These are phyloP conservation scores for Lasiurus cinereus DNA, from an alignment of 2,113 vertebrate species.

Conservation along the genomic window DNA sequence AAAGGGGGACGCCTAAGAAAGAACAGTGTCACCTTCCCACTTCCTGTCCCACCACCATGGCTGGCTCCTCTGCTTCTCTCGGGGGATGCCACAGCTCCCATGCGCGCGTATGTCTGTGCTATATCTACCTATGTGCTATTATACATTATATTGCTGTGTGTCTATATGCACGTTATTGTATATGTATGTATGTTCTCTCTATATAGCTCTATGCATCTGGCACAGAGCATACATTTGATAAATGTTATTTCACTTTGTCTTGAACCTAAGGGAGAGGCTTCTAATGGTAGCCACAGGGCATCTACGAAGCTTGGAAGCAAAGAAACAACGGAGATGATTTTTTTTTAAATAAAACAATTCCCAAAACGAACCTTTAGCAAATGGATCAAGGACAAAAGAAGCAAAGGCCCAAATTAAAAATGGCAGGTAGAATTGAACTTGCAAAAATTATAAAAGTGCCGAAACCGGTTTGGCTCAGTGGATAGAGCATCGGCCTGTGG, in stretches of 20 bases:
- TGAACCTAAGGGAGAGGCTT: background rate
- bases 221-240: background rate
- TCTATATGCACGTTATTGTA: background rate
- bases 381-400: background rate
- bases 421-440: background rate
- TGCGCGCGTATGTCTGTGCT: accelerated
- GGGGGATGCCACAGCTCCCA: accelerated
- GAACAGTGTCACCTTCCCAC: accelerated
- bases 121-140: background rate
- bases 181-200: too few species aligned
- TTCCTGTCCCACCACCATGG: background rate
- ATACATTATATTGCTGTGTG: background rate
- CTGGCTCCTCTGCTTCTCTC: accelerated
- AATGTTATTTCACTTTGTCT: background rate
- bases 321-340: background rate
- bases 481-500: too few species aligned
- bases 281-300: accelerated
- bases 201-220: too few species aligned
- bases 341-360: too few species aligned
- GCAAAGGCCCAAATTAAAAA: background rate
- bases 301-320: background rate
- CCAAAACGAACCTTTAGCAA: background rate
- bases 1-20: background rate
- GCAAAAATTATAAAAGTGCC: background rate
- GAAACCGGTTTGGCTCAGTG: too few species aligned